Evolutionary conservation across 2,113 vertebrate genomes (phyloP).

Genomic region (Hypomesus transpacificus): DNA sequence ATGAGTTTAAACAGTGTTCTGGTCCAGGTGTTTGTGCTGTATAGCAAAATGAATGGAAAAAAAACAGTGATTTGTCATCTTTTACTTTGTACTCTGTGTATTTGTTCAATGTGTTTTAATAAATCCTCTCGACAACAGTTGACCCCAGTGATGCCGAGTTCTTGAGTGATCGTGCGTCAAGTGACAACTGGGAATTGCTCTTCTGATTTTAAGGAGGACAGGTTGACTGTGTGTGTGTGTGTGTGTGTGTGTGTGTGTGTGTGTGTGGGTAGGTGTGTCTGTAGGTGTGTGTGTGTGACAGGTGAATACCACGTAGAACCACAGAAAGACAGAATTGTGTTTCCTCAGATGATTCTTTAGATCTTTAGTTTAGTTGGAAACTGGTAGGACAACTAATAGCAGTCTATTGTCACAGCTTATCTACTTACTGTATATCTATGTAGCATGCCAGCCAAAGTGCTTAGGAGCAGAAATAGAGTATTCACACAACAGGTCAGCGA

Average conservation of each 20-base stretch:
- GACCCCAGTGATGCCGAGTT: background rate
- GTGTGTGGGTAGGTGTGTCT: too few relatives aligned
- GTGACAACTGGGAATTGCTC: too few relatives aligned
- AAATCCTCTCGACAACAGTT: constrained; percentile 72
- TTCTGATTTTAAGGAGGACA: too few relatives aligned
- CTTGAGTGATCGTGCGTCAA: too few relatives aligned
- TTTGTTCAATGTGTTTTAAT: constrained; percentile 84
- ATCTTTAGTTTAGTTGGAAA: too few relatives aligned
- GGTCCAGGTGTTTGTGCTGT: constrained; percentile 62
- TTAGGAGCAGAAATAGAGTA: constrained; percentile 35
- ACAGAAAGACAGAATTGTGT: background rate
- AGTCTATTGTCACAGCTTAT: background rate
- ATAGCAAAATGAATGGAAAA: constrained; percentile 52
- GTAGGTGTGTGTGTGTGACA: too few relatives aligned
- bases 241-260: too few relatives aligned
- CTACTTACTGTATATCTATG: background rate
- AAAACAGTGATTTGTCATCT: constrained; percentile 71
- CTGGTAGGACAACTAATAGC: background rate
- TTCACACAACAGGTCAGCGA: background rate
- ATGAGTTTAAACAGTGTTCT: constrained; percentile 47
- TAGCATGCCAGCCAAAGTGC: constrained; percentile 11
- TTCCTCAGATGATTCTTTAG: background rate
- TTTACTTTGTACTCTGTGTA: constrained; percentile 74
- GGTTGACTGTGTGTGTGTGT: too few relatives aligned
- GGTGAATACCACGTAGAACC: background rate